Evolutionary conservation across 2,797 vertebrate genomes (phyloP), one percentile per base, ranked within the genome.

Genomic region (Rhinogobio ventralis): DNA sequence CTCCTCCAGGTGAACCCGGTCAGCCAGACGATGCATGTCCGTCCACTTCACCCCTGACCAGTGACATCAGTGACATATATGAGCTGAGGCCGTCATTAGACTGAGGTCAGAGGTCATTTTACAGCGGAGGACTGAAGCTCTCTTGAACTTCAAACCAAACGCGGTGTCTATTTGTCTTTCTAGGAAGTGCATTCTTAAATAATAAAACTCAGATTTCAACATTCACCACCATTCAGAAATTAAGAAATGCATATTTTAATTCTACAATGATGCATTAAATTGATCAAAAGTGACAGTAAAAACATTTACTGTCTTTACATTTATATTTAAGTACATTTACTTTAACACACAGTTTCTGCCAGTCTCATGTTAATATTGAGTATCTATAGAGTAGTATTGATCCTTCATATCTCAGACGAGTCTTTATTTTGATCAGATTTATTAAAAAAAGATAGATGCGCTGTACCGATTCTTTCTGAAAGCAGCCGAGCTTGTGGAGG

Each of bases 11-110:
- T 98, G 97, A 85, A 98, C 90, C 80, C 91, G 95, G 93, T 98
- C 96, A 10, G 97, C 96, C 92, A 99, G 91, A 36, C 97, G 96
- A 91, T 99, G 98, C 97, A 99, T 97, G 73, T 97, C 96, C 0
- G 96, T 95, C 96, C 97, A 99, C 92, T 95, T 92, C 45, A 97
- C 96, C 81, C 96, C 98, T 99, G 39, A 1, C 1, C 36, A 7
- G 30, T 1, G 7, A 85, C 15, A 42, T 13, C 19, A 76, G n/a
- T 11, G 17, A 20, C 49, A 5, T 3, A 17, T 17, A 14, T 17
- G 33, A 67, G 8, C 30, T 1, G 4, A 67, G 33, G 20, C 33
- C 9, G 0, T 7, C 67, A 3, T 55, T 23, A 51, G 33, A 60
- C 11, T 14, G 30, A 57, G 49, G 28, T 75, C 72, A 53, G 73